phyloP scores from a whole-genome alignment of 2,797 vertebrate species.

The Bucorvus abyssinicus region DNA sequence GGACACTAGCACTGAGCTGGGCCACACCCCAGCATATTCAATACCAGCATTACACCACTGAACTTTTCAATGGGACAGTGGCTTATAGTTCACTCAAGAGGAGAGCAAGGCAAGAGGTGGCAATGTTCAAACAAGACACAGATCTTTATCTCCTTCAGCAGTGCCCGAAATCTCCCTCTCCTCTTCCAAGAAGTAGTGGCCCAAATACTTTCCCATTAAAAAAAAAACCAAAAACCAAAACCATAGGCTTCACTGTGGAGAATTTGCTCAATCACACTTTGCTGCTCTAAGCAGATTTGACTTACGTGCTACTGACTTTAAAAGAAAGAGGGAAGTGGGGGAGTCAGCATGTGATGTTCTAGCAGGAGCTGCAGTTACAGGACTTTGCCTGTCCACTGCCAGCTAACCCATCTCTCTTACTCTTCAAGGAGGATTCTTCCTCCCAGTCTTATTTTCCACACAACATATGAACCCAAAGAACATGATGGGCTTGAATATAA shows the following conservation, averaged over 20 bases:
- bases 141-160: not conserved
- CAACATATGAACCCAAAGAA: not conserved
- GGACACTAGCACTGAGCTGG: not conserved
- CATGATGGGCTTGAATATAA: not conserved
- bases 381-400: not conserved
- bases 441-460: not conserved
- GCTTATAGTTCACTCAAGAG: not conserved
- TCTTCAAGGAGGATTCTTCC: not conserved
- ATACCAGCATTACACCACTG: not conserved
- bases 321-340: conserved; percentile 42
- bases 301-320: not conserved
- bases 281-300: not conserved
- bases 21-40: not conserved
- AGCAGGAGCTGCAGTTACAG: not conserved
- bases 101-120: not conserved
- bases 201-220: not conserved
- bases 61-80: not conserved
- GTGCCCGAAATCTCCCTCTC: not conserved
- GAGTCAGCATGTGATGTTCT: not conserved
- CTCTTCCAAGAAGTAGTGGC: not conserved
- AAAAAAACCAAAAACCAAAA: not conserved
- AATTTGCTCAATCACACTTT: not conserved
- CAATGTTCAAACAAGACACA: not conserved
- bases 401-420: not conserved
- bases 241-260: not conserved